Evolutionary conservation across 2,888 invertebrate genomes (phyloP).

Genomic region (Watsonalla cultraria): DNA sequence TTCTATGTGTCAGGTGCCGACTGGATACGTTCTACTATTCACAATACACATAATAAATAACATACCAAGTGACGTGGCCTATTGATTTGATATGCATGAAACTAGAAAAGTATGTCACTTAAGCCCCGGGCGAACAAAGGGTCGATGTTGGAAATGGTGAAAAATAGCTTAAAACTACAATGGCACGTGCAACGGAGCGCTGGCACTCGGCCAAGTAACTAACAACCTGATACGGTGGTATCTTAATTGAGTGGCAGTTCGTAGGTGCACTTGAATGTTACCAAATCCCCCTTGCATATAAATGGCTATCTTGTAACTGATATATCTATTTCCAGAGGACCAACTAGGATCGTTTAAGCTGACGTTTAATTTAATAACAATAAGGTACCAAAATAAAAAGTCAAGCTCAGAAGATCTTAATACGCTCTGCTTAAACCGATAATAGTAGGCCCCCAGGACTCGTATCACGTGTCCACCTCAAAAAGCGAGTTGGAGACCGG

Average conservation of each 20-base stretch:
- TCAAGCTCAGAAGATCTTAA: too few species aligned
- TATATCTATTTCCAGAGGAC: not conserved
- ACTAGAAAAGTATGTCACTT: slow-evolving; percentile 19
- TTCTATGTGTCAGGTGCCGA: too few species aligned
- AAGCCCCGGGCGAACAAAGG: slow-evolving; percentile 11
- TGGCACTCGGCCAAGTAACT: slow-evolving; percentile 24
- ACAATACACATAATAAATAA: too few species aligned
- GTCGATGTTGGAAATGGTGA: slow-evolving; percentile 12
- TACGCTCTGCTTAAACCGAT: too few species aligned
- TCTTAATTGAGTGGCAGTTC: slow-evolving; percentile 28
- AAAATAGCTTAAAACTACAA: slow-evolving; percentile 22
- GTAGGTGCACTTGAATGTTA: slow-evolving; percentile 4
- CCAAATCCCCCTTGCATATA: too few species aligned
- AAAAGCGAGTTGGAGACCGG: too few species aligned
- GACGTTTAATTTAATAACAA: too few species aligned
- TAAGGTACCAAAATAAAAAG: too few species aligned
- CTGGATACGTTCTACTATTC: too few species aligned
- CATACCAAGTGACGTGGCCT: not conserved
- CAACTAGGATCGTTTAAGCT: too few species aligned
- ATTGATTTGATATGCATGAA: slow-evolving; percentile 10
- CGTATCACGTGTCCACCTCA: too few species aligned
- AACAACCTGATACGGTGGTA: slow-evolving; percentile 19
- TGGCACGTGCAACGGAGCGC: slow-evolving; percentile 11
- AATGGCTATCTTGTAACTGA: not conserved
- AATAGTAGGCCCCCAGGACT: too few species aligned